Evolutionary conservation across 1,140 invertebrate species (phyloP).

Genomic region (Caenorhabditis briggsae): DNA sequence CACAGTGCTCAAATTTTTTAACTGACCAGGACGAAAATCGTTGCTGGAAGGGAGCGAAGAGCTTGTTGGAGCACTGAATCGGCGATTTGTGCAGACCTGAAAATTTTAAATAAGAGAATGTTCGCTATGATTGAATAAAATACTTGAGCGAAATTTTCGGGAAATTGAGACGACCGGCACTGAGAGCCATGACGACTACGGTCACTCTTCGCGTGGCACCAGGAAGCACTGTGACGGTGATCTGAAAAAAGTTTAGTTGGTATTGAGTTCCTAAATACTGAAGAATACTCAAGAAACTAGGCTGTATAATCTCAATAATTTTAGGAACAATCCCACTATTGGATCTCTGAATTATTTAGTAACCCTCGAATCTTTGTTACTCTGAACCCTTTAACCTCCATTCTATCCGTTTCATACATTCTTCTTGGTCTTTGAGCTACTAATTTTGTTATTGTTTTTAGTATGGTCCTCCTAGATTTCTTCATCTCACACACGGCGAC

Average conservation of each 20-base stretch:
- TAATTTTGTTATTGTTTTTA: conserved; percentile 1
- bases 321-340: no score
- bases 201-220: conserved; percentile 12
- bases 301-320: not conserved
- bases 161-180: conserved; percentile 62
- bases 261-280: not conserved
- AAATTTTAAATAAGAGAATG: not conserved
- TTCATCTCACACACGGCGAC: not conserved
- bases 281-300: not conserved
- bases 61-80: conserved; percentile 52
- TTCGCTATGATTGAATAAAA: not conserved
- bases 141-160: conserved; percentile 61
- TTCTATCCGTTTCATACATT: not conserved
- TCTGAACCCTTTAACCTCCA: not conserved
- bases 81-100: conserved; percentile 33
- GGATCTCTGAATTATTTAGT: no score
- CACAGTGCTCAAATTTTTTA: not conserved
- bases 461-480: not conserved
- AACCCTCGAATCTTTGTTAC: no score
- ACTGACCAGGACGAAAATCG: conserved; percentile 64
- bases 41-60: conserved; percentile 56
- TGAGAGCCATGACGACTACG: conserved; percentile 62
- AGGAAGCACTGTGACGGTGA: conserved; percentile 58
- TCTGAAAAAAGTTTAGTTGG: conserved; percentile 35
- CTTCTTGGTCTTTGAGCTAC: not conserved